Conservation (phyloP, 2,113 vertebrate genomes). For the Sebastes schlegelii region DNA sequence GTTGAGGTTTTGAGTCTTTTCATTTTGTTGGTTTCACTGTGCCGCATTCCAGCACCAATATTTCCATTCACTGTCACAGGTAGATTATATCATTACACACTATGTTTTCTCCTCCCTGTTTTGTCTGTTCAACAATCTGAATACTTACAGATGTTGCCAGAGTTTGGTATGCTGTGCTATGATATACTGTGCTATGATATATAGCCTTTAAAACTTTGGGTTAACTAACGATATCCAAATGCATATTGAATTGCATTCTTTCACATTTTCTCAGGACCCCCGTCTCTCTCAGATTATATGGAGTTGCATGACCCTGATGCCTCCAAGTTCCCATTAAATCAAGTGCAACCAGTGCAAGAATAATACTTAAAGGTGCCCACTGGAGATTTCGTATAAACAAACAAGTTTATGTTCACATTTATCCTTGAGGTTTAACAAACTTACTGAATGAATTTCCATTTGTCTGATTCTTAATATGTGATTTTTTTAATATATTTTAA, state of each 20-base stretch:
- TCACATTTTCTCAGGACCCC: background rate
- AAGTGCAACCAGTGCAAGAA: background rate
- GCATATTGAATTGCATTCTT: background rate
- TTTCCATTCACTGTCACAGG: constrained; percentile 8
- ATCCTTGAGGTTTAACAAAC: background rate
- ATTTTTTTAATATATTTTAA: no score
- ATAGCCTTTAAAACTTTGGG: background rate
- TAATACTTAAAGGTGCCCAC: background rate
- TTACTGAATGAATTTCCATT: background rate
- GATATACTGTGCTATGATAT: background rate
- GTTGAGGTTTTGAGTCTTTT: background rate
- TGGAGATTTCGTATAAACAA: background rate
- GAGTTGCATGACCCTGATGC: background rate
- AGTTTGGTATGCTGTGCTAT: background rate
- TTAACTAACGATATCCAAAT: background rate
- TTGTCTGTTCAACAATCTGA: constrained; percentile 9
- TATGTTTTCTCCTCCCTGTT: background rate
- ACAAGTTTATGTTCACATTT: background rate
- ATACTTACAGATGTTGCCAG: constrained; percentile 18
- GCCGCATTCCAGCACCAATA: background rate
- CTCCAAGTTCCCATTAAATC: background rate
- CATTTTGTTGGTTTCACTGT: background rate
- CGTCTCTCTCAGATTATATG: background rate
- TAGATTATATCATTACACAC: constrained; percentile 2
- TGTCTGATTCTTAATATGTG: background rate